Base-by-base conservation (phyloP, 1,140 invertebrate species). In the Octopus bimaculoides region DNA sequence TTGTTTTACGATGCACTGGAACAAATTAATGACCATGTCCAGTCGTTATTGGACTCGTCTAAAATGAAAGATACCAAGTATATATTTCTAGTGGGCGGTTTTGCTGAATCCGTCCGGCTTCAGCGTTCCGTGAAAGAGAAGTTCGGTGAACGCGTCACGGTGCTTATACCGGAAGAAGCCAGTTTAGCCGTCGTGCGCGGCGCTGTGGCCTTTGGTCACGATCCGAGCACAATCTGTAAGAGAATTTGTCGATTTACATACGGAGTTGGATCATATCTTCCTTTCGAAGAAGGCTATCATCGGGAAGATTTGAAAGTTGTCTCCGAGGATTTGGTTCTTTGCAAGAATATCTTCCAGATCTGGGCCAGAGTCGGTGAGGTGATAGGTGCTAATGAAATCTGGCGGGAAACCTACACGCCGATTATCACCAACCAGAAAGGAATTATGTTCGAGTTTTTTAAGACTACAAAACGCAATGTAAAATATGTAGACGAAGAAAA, bases 61-160 rank as follows among this genome's bases (percentile, higher is more conserved):
- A 88, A 86, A 82, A 80, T 86, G 56, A 88, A 87, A 83, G 89
- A 89, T 41, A 86, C 92, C 5, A 87, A 89, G 53, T 91, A 92
- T 81, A 88, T 93, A 77, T 93, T 93, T 85, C 86, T 93, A 17
- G 92, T 93, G 56, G 93, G 92, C 61, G 92, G 92, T 12, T 93
- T 93, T 84, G 90, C 92, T 5, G 92, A 93, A 83, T 93, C 91
- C 0, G 87, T 89, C 69, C 88, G 92, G 41, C 87, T 93, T 9
- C 92, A 93, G 87, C 87, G 89, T 56, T 89, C 90, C 79, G 89
- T 92, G 6, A 86, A 91, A 73, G 86, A 89, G 52, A 86, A 88
- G 52, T 92, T 93, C 84, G 84, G 87, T n/a, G 83, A 85, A 10
- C 82, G 86, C 56, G 83, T 92, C 5, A 91, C 91, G 81, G 91